Conservation (phyloP, 2,797 vertebrate genomes). For the Syncerus caffer region DNA sequence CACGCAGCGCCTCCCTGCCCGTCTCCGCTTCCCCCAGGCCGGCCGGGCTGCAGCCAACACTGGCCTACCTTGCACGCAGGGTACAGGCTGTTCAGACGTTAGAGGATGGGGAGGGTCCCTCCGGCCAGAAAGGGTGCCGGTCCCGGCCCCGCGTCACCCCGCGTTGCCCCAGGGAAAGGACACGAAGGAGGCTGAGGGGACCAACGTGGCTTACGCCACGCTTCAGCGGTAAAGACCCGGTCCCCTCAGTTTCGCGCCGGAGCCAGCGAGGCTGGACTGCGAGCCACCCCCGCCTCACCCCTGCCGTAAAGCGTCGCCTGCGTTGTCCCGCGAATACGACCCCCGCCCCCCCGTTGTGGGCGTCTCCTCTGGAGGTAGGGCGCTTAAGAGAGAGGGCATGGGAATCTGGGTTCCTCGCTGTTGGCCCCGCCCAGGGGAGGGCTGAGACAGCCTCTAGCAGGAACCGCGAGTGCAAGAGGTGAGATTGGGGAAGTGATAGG, state of each 20-base stretch:
- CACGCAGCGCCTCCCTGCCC: neutral
- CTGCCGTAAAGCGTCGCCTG: neutral
- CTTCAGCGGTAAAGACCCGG: fast-evolving
- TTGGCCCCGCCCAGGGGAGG: neutral
- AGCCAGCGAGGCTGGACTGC: neutral
- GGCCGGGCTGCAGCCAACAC: neutral
- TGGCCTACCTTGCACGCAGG: neutral
- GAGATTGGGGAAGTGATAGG: neutral
- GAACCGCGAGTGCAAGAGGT: neutral
- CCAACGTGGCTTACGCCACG: neutral
- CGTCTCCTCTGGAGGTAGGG: neutral
- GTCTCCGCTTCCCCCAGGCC: neutral
- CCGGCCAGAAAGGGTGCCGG: neutral
- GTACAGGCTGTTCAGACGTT: neutral
- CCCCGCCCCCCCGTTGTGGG: no score
- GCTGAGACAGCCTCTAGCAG: neutral
- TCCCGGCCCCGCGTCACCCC: no score
- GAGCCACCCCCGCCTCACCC: neutral
- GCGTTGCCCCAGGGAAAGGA: neutral
- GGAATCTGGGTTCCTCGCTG: neutral
- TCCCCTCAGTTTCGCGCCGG: fast-evolving
- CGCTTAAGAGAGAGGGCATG: fast-evolving
- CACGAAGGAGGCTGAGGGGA: neutral
- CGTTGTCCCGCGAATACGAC: neutral
- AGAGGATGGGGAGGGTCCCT: no score